These are phyloP conservation scores for Platynereis dumerilii DNA, from an alignment of 2,888 invertebrate species.

Conservation along the genomic window DNA sequence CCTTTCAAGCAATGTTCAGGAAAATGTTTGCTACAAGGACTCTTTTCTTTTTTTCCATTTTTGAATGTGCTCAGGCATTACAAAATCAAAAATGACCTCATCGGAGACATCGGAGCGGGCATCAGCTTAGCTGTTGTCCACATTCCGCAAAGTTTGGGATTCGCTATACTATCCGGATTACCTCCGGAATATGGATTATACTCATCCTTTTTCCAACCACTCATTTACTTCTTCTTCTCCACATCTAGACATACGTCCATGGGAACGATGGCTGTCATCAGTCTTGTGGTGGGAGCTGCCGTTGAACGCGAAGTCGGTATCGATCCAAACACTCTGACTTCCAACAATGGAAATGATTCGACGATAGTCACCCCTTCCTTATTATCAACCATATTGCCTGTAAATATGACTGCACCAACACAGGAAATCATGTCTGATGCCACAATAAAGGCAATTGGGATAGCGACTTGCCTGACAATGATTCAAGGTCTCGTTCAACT, in stretches of 20 bases:
- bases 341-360: neutral
- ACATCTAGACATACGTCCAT: constrained; percentile 88
- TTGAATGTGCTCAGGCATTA: constrained; percentile 51
- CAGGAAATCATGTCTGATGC: neutral
- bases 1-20: too few relatives aligned
- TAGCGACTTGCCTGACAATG: constrained; percentile 36
- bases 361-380: too few relatives aligned
- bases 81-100: constrained; percentile 47
- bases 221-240: constrained; percentile 83
- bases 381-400: too few relatives aligned
- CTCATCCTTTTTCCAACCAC: constrained; percentile 89
- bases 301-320: constrained; percentile 29
- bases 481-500: constrained; percentile 68
- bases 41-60: constrained; percentile 45
- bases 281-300: constrained; percentile 55
- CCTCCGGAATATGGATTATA: constrained; percentile 70
- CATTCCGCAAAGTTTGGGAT: constrained; percentile 65
- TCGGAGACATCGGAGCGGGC: constrained; percentile 55
- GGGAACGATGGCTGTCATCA: constrained; percentile 62
- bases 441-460: neutral
- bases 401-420: too few relatives aligned
- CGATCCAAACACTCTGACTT: neutral
- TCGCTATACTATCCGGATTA: constrained; percentile 64
- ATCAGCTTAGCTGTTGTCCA: constrained; percentile 59
- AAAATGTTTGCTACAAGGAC: neutral